phyloP scores from a whole-genome alignment of 30 jellyfish, hydroid and myxozoan species.

The Aurelia sp. region DNA sequence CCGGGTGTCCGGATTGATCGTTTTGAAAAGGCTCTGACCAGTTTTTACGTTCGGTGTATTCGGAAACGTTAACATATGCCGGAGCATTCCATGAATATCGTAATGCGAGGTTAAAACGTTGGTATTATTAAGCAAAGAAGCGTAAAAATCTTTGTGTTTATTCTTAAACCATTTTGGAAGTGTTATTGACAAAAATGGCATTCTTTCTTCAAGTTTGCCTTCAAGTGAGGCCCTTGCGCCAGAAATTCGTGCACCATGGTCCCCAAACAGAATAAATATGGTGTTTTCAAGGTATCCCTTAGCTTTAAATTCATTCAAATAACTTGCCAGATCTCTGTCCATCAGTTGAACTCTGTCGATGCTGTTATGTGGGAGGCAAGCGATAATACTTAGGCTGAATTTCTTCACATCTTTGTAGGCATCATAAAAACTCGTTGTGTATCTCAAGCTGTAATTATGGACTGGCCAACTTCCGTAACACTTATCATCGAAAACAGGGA shows the following conservation, averaged over 20 bases:
- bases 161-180: slow-evolving; percentile 50
- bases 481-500: not conserved
- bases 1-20: slow-evolving; percentile 60
- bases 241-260: slow-evolving; percentile 64
- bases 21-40: slow-evolving; percentile 78
- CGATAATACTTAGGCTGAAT: slow-evolving; percentile 40
- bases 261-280: slow-evolving; percentile 51
- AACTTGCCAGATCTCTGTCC: slow-evolving; percentile 52
- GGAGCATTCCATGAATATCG: slow-evolving; percentile 72
- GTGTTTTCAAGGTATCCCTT: slow-evolving; percentile 56
- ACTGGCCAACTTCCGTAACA: slow-evolving; percentile 34
- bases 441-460: slow-evolving; percentile 15
- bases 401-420: slow-evolving; percentile 18
- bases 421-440: slow-evolving; percentile 7
- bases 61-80: slow-evolving; percentile 63
- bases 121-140: slow-evolving; percentile 12
- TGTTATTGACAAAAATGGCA: slow-evolving; percentile 64
- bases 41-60: not conserved
- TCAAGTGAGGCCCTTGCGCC: slow-evolving; percentile 28
- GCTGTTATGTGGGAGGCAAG: slow-evolving; percentile 62
- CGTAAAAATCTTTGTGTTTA: slow-evolving; percentile 18
- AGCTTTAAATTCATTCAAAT: slow-evolving; percentile 13
- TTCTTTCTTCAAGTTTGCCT: slow-evolving; percentile 75
- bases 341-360: slow-evolving; percentile 29
- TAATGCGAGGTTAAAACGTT: slow-evolving; percentile 61